These are phyloP conservation scores for Bombylius discolor DNA, from an alignment of 2,888 invertebrate genomes.

Conservation along the genomic window DNA sequence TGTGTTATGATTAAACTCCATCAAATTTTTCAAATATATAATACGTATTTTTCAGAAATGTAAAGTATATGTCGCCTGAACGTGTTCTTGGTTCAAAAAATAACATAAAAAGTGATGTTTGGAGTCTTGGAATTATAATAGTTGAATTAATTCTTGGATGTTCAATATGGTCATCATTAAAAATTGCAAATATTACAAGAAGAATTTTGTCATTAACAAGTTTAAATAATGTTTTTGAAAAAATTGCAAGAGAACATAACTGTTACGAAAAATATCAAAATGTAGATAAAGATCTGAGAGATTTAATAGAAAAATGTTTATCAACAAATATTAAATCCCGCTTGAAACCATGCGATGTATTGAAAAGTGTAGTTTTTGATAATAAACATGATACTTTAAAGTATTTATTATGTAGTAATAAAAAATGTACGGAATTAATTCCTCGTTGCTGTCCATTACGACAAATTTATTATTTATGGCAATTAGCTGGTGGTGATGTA, in stretches of 20 bases:
- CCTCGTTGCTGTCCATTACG: slow-evolving; percentile 46
- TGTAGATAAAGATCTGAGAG: slow-evolving; percentile 25
- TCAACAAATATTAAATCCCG: slow-evolving; percentile 51
- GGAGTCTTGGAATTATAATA: slow-evolving; percentile 87
- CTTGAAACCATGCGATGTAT: slow-evolving; percentile 46
- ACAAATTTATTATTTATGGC: slow-evolving; percentile 90
- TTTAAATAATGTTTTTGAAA: slow-evolving; percentile 42
- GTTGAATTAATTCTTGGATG: slow-evolving; percentile 62
- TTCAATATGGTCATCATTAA: slow-evolving; percentile 58
- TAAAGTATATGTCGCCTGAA: slow-evolving; percentile 73
- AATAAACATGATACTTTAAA: slow-evolving; percentile 29
- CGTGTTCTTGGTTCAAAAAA: slow-evolving; percentile 51
- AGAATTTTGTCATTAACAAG: slow-evolving; percentile 51
- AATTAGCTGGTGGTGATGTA: slow-evolving; percentile 89
- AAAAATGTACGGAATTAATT: slow-evolving; percentile 21
- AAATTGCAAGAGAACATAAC: slow-evolving; percentile 68
- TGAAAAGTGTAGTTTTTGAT: slow-evolving; percentile 43
- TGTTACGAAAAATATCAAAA: slow-evolving; percentile 33
- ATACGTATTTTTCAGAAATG: slow-evolving; percentile 41
- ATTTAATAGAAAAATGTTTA: slow-evolving; percentile 58
- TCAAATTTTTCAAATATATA: too few species aligned
- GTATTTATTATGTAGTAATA: background rate
- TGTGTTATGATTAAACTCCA: background rate
- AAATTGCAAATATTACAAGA: slow-evolving; percentile 56
- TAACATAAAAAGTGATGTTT: slow-evolving; percentile 75